phyloP scores from a whole-genome alignment of 2,888 invertebrate species.

The Pristionchus entomophagus region DNA sequence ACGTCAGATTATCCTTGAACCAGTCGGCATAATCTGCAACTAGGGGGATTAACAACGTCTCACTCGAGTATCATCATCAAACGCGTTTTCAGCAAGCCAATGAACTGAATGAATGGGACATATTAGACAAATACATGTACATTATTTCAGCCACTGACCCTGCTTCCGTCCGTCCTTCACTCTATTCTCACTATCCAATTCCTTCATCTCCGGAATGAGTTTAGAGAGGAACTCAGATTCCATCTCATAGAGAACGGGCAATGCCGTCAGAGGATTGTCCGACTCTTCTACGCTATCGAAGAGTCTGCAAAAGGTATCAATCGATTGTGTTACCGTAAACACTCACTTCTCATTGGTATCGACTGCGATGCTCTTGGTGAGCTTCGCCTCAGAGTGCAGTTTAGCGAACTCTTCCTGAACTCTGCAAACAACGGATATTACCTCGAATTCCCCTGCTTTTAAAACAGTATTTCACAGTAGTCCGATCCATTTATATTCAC shows the following conservation, averaged over 20 bases:
- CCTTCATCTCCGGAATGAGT: slow-evolving; percentile 64
- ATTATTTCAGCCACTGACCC: too few relatives aligned
- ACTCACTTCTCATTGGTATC: slow-evolving; percentile 65
- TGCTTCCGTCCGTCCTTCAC: slow-evolving; percentile 56
- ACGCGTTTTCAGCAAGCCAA: background rate
- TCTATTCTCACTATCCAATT: slow-evolving; percentile 54
- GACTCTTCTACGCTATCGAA: slow-evolving; percentile 33
- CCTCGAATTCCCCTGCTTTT: background rate
- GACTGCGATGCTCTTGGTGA: slow-evolving; percentile 66
- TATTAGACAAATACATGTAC: too few relatives aligned
- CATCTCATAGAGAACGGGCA: slow-evolving; percentile 63
- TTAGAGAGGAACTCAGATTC: slow-evolving; percentile 63
- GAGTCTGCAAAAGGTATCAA: slow-evolving; percentile 5
- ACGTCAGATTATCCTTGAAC: slow-evolving; percentile 58
- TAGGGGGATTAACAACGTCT: background rate
- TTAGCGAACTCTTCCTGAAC: slow-evolving; percentile 72
- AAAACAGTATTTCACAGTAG: background rate
- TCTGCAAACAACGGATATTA: slow-evolving; percentile 63
- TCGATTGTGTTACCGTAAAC: background rate
- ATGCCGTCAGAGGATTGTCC: slow-evolving; percentile 54
- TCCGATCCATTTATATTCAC: background rate
- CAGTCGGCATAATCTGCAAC: slow-evolving; percentile 60
- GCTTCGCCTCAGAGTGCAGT: slow-evolving; percentile 64
- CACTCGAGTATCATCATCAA: too few relatives aligned
- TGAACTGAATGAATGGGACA: background rate